Evolutionary conservation across 1,140 invertebrate genomes (phyloP).

Genomic region (Heliconius hermathena): DNA sequence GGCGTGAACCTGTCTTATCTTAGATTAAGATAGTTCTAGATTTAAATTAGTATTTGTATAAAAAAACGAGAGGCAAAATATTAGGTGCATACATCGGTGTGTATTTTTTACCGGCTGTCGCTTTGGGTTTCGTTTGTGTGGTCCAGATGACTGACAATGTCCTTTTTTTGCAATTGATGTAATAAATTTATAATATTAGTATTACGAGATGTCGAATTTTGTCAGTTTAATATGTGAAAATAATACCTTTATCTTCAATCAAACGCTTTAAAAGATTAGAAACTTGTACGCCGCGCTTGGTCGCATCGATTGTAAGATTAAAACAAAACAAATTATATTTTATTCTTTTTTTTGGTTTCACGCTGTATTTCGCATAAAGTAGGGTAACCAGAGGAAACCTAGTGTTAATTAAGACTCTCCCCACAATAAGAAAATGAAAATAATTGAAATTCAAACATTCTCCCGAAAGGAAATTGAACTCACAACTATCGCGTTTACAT

Average conservation of each 20-base stretch:
- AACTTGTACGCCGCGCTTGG: too few species aligned
- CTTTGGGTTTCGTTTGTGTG: background rate
- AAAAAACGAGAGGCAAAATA: slow-evolving; percentile 13
- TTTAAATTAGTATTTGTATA: slow-evolving; percentile 27
- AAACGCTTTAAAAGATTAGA: background rate
- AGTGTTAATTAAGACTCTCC: background rate
- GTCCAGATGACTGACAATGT: background rate
- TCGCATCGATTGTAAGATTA: too few species aligned
- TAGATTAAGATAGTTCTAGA: slow-evolving; percentile 32
- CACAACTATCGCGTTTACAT: background rate
- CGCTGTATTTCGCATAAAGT: background rate
- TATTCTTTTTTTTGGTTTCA: background rate
- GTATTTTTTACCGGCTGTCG: background rate
- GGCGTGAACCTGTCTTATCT: slow-evolving; percentile 22
- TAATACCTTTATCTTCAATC: background rate
- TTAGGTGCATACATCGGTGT: background rate
- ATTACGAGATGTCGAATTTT: background rate
- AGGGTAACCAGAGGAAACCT: background rate
- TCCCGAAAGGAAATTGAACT: background rate
- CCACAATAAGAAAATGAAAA: too few species aligned
- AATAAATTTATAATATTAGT: background rate
- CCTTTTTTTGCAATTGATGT: background rate
- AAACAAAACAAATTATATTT: background rate
- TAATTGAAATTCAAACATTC: background rate
- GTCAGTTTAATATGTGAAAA: background rate